These are phyloP conservation scores for Epizoanthus rinbou DNA, from an alignment of 92 coral and sea anemone genomes.

Conservation along the genomic window DNA sequence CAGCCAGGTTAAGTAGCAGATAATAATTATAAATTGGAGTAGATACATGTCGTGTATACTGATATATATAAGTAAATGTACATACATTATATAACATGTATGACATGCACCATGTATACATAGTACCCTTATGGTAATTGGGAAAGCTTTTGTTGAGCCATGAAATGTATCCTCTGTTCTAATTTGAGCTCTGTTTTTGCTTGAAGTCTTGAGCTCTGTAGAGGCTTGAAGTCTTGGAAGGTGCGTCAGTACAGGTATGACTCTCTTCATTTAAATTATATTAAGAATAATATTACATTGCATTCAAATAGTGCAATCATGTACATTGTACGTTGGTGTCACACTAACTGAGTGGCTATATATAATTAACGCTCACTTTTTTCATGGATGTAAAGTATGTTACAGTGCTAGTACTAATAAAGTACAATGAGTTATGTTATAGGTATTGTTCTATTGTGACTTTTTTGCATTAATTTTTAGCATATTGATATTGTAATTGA, in stretches of 20 bases:
- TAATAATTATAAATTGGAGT: slow-evolving; percentile 16
- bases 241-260: slow-evolving; percentile 25
- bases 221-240: slow-evolving; percentile 25
- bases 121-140: slow-evolving; percentile 23
- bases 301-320: slow-evolving; percentile 22
- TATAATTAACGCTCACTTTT: slow-evolving; percentile 2
- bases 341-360: slow-evolving; percentile 4
- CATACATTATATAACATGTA: slow-evolving; percentile 17
- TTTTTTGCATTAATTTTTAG: no score
- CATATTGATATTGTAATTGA: no score
- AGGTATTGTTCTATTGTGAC: no score
- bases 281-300: slow-evolving; percentile 20
- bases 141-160: slow-evolving; percentile 13
- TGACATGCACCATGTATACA: slow-evolving; percentile 21
- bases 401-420: no score
- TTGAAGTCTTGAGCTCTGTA: slow-evolving; percentile 23
- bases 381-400: no score
- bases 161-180: slow-evolving; percentile 23
- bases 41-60: slow-evolving; percentile 23
- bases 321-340: slow-evolving; percentile 20
- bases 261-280: slow-evolving; percentile 20
- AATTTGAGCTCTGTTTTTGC: slow-evolving; percentile 23
- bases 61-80: slow-evolving; percentile 17
- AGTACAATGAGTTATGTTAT: no score
- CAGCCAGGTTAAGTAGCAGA: slow-evolving; percentile 25